phyloP scores from a whole-genome alignment of 2,888 invertebrate species.

The Morpho achilles region DNA sequence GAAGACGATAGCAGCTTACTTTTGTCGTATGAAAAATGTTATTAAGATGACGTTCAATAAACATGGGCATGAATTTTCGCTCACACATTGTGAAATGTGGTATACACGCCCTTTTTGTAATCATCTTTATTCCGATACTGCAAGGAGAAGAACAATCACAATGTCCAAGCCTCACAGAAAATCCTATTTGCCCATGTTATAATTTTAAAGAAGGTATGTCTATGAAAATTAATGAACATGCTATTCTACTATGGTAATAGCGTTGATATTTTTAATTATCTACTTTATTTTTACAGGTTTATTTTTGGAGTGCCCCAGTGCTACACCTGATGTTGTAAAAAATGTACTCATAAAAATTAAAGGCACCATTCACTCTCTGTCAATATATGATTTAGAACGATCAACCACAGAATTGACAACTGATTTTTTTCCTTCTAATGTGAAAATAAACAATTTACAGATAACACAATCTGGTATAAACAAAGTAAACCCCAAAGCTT shows the following conservation, averaged over 20 bases:
- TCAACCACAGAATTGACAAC: constrained; percentile 86
- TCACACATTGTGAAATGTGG: constrained; percentile 63
- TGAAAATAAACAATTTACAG: constrained; percentile 86
- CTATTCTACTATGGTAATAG: no score
- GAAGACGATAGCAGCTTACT: constrained; percentile 25
- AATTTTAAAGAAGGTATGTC: constrained; percentile 90
- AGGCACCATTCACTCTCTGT: constrained; percentile 88
- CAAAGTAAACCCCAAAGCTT: constrained; percentile 84
- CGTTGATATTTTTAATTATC: no score
- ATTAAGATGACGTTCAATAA: constrained; percentile 64
- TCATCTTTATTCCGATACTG: constrained; percentile 71
- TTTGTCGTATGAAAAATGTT: constrained; percentile 63
- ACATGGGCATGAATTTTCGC: constrained; percentile 62
- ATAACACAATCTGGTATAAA: constrained; percentile 87
- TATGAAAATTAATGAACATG: neutral
- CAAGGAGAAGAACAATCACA: constrained; percentile 77
- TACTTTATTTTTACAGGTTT: constrained; percentile 76
- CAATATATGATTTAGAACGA: constrained; percentile 92
- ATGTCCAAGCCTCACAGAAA: constrained; percentile 87
- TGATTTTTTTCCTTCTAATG: constrained; percentile 85
- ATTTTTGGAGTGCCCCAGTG: constrained; percentile 93
- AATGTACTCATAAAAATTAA: constrained; percentile 85
- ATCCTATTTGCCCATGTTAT: constrained; percentile 93
- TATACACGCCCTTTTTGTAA: constrained; percentile 77
- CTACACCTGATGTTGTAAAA: constrained; percentile 86